Percentiles rank a stretch among this genome's conserved stretches.
Conservation (phyloP, 2,113 vertebrate genomes). For the Syngnathus typhle region DNA sequence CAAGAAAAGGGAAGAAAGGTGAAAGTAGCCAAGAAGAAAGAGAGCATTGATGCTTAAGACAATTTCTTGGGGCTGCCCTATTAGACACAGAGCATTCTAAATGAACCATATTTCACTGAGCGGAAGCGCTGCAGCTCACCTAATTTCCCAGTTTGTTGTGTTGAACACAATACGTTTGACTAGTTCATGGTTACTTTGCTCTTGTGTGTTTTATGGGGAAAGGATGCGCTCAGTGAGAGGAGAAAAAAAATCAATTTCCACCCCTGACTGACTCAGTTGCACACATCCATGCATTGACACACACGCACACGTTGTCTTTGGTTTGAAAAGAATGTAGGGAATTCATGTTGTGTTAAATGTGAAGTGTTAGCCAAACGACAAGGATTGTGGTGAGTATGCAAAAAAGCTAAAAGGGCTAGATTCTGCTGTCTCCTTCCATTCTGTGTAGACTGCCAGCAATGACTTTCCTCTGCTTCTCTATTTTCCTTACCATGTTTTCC, state of each 20-base stretch:
- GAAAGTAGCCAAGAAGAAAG: constrained; percentile 1
- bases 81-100: constrained; percentile 23
- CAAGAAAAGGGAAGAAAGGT: constrained; percentile 10
- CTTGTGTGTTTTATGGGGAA: constrained; percentile 60
- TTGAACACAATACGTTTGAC: constrained; percentile 62
- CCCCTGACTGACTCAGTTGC: constrained; percentile 60
- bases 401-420: not conserved
- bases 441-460: constrained; percentile 30
- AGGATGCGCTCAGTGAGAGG: constrained; percentile 51
- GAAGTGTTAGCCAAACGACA: not conserved
- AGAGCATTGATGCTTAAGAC: constrained; percentile 1
- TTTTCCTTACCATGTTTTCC: constrained; percentile 29
- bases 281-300: constrained; percentile 23
- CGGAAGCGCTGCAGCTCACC: constrained; percentile 46
- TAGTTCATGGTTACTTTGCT: constrained; percentile 65
- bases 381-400: not conserved
- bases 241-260: constrained; percentile 61
- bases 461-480: constrained; percentile 17
- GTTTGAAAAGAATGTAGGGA: not conserved
- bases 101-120: constrained; percentile 25
- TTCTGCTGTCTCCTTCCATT: constrained; percentile 22
- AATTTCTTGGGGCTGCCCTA: not conserved
- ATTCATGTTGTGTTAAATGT: not conserved
- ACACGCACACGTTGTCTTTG: not conserved
- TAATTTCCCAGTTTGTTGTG: constrained; percentile 60